These are phyloP conservation scores for Hylaeus anthracinus DNA, from an alignment of 1,140 invertebrate species.

Conservation along the genomic window DNA sequence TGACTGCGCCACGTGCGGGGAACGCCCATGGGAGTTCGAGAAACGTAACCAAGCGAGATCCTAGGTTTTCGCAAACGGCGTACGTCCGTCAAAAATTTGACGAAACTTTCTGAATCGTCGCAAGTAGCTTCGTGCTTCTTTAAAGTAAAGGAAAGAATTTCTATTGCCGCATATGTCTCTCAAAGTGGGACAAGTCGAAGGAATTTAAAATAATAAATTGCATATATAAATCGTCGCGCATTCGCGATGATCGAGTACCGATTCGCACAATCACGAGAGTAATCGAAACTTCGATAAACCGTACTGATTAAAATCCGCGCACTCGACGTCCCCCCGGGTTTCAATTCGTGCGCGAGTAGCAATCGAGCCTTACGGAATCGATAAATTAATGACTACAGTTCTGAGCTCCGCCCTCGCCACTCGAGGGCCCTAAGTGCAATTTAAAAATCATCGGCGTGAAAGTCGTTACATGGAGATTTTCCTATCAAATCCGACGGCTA, in stretches of 20 bases:
- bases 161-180: too few species aligned
- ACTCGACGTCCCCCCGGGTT: neutral
- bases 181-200: too few species aligned
- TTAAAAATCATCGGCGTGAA: neutral
- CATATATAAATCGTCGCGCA: neutral
- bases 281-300: conserved; percentile 7
- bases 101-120: too few species aligned
- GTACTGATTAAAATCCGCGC: conserved; percentile 12
- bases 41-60: too few species aligned
- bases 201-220: too few species aligned
- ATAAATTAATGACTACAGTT: conserved; percentile 6
- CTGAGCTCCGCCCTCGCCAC: neutral
- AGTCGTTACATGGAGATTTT: neutral
- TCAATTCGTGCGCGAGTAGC: neutral
- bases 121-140: too few species aligned
- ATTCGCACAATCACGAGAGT: neutral
- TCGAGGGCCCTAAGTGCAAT: neutral
- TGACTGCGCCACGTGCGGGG: too few species aligned
- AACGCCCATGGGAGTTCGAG: too few species aligned
- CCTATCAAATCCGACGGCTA: neutral
- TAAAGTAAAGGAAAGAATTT: too few species aligned
- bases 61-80: too few species aligned
- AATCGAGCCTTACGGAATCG: conserved; percentile 15
- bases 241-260: neutral
- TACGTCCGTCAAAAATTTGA: too few species aligned